Conservation (phyloP, 2,888 invertebrate species). For the Auanema sp. region DNA sequence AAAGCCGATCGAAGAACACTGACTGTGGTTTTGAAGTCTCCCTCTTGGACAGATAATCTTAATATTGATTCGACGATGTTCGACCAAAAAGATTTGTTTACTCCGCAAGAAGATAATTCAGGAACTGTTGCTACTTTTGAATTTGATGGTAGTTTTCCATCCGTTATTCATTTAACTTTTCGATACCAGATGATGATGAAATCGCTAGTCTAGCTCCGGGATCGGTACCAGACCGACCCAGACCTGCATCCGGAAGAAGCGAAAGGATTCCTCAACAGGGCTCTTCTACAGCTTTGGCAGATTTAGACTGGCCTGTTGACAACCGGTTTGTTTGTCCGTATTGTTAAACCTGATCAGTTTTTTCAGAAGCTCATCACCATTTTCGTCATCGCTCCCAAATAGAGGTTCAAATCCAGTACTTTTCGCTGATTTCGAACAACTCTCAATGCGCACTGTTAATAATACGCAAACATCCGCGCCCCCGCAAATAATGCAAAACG, state of each 20-base stretch:
- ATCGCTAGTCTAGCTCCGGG: slow-evolving; percentile 14
- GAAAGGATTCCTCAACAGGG: slow-evolving; percentile 17
- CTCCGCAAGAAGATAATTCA: slow-evolving; percentile 23
- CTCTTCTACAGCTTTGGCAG: slow-evolving; percentile 18
- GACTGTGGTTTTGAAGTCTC: slow-evolving; percentile 39
- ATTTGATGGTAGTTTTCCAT: slow-evolving; percentile 27
- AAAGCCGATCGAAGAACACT: slow-evolving; percentile 26
- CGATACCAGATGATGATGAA: slow-evolving; percentile 28
- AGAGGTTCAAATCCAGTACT: slow-evolving; percentile 21
- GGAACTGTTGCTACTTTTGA: slow-evolving; percentile 25
- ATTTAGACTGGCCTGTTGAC: slow-evolving; percentile 38
- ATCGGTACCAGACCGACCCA: slow-evolving; percentile 31
- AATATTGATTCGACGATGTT: slow-evolving; percentile 20
- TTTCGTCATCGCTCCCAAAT: slow-evolving; percentile 33
- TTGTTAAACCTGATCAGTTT: background rate
- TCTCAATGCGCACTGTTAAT: slow-evolving; percentile 14
- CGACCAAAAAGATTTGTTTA: slow-evolving; percentile 22
- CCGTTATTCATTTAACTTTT: background rate
- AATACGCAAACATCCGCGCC: slow-evolving; percentile 16
- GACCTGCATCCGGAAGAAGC: slow-evolving; percentile 42
- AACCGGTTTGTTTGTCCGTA: slow-evolving; percentile 9
- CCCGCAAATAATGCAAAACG: slow-evolving; percentile 9
- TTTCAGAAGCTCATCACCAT: slow-evolving; percentile 19
- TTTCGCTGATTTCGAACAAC: slow-evolving; percentile 17
- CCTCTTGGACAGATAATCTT: slow-evolving; percentile 42